phyloP scores from a whole-genome alignment of 2,113 vertebrate genomes.

The Danionella cerebrum region DNA sequence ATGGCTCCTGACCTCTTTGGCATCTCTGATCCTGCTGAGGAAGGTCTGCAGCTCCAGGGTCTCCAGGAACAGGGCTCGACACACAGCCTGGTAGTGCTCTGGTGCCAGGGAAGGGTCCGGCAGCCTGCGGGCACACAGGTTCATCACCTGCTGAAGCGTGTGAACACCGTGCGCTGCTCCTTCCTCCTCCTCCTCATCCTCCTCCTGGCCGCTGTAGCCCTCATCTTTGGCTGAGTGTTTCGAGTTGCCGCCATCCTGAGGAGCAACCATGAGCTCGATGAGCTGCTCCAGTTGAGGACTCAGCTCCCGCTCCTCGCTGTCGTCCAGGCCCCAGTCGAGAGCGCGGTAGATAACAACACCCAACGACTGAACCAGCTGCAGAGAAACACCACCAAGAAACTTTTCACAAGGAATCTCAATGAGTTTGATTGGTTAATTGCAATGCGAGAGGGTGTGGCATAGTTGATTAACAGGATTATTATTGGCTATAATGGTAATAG shows the following conservation, averaged over 20 bases:
- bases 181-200: slow-evolving; percentile 77
- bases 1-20: slow-evolving; percentile 76
- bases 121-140: slow-evolving; percentile 72
- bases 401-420: no score
- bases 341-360: slow-evolving; percentile 90
- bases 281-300: slow-evolving; percentile 84
- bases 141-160: slow-evolving; percentile 77
- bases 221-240: slow-evolving; percentile 67
- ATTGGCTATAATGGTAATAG: no score
- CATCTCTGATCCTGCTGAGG: slow-evolving; percentile 79
- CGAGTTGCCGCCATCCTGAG: slow-evolving; percentile 52
- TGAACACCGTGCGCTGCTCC: slow-evolving; percentile 64
- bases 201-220: slow-evolving; percentile 86
- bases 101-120: slow-evolving; percentile 68
- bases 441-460: no score
- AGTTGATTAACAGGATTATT: no score
- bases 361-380: slow-evolving; percentile 84
- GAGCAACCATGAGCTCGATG: slow-evolving; percentile 86
- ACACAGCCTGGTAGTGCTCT: slow-evolving; percentile 87
- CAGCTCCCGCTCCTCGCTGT: slow-evolving; percentile 88
- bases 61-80: slow-evolving; percentile 83
- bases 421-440: no score
- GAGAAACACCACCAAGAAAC: not conserved
- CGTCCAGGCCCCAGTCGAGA: slow-evolving; percentile 91
- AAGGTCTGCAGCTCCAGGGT: slow-evolving; percentile 90